Evolutionary conservation across 1,140 invertebrate species (phyloP), one percentile per base, ranked within the genome.

Genomic region (Bombus soroeensis): DNA sequence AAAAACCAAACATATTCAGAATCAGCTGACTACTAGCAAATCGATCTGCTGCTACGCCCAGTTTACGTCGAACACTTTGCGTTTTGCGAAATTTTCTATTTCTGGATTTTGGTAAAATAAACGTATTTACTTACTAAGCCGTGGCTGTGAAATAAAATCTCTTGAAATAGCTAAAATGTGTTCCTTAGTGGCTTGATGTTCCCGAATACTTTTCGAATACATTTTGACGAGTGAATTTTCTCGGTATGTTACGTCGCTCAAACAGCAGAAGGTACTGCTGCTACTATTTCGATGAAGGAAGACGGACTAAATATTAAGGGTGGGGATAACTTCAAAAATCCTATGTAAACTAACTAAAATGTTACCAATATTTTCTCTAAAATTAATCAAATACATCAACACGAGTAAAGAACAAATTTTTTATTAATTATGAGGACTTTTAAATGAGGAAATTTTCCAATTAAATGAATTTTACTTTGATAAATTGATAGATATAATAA

Each of bases 111-210:
- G 12, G 25, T 47, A 13, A 59, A 43, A 39, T 57, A 22, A 81
- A 86, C 47, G 15, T 57, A 43, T 84, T 62, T 95, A 98, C 98
- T 98, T 97, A 99, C 99, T 99, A 88, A 99, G 96, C 94, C 99
- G 97, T 73, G 99, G 99, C 94, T 99, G 99, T 73, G 99, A 98
- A 92, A 99, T 98, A 95, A 99, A 99, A 96, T 99, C 98, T 92
- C 99, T 96, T 82, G 98, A 98, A 74, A 99, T 98, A 81, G 99
- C 99, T 92, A 99, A 96, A 94, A 97, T 96, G 96, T 99, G 98
- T 93, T 98, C 97, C 94, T 96, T 96, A 81, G 92, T 92, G 79
- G 97, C 97, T 95, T 97, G 96, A 72, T 93, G 93, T 34, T 94
- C 90, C 47, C 93, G 94, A 62, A 96, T 94, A 68, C 88, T 94